These are phyloP conservation scores for Tapirus indicus DNA, from an alignment of 2,797 vertebrate species.

Conservation along the genomic window DNA sequence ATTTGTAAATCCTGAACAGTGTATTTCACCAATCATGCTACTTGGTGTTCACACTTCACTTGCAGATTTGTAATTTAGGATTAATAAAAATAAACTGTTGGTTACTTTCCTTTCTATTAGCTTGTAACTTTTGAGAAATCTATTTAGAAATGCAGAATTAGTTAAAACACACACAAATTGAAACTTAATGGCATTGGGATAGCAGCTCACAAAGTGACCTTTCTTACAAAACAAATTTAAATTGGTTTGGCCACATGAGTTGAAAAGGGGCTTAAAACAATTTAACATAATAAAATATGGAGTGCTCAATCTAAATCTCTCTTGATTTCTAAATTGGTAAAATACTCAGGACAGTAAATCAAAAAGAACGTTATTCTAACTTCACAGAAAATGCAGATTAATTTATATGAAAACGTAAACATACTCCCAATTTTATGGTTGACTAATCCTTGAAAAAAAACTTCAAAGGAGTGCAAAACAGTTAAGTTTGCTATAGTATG, in stretches of 20 bases:
- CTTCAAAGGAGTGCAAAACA: conserved; percentile 9
- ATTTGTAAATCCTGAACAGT: neutral
- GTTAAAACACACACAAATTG: neutral
- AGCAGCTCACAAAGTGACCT: conserved; percentile 44
- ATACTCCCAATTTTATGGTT: conserved; percentile 35
- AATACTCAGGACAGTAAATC: conserved; percentile 45
- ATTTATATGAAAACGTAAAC: conserved; percentile 62
- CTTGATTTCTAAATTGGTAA: conserved; percentile 47
- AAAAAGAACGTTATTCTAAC: conserved; percentile 52
- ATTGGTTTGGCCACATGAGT: conserved; percentile 9
- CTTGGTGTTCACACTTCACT: neutral
- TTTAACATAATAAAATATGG: conserved; percentile 44
- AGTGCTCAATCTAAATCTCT: conserved; percentile 15
- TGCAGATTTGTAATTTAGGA: neutral
- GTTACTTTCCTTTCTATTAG: conserved; percentile 27
- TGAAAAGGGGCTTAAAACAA: conserved; percentile 50
- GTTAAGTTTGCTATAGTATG: conserved; percentile 36
- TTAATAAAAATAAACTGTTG: conserved; percentile 45
- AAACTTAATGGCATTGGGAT: conserved; percentile 11
- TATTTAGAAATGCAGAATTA: conserved; percentile 34
- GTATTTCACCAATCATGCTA: neutral
- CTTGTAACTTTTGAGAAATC: conserved; percentile 25
- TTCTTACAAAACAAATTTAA: conserved; percentile 61
- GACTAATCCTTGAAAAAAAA: conserved; percentile 16
- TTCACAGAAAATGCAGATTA: conserved; percentile 49